phyloP scores from a whole-genome alignment of 2,113 vertebrate species.

The Eleginops maclovinus region DNA sequence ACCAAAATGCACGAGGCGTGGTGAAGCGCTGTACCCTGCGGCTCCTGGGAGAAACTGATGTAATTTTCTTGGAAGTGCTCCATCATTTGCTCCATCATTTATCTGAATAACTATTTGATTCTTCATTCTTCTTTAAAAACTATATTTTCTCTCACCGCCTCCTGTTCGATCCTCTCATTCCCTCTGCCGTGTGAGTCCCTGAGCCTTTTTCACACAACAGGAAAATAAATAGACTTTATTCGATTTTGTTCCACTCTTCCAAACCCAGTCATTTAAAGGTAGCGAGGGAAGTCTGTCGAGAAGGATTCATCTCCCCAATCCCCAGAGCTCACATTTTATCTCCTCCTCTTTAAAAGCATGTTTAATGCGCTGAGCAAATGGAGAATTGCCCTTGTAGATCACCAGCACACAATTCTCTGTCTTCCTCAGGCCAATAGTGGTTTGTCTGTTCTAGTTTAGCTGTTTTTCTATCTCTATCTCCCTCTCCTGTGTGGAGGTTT shows the following conservation, averaged over 20 bases:
- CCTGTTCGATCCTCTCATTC: neutral
- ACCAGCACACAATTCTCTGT: slow-evolving; percentile 51
- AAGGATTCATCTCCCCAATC: slow-evolving; percentile 70
- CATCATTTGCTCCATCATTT: neutral
- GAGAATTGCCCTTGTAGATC: slow-evolving; percentile 73
- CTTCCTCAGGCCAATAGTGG: slow-evolving; percentile 39
- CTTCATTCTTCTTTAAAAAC: neutral
- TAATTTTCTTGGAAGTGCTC: neutral
- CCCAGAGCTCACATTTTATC: slow-evolving; percentile 61
- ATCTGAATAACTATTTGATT: slow-evolving; percentile 10
- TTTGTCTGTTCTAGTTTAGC: slow-evolving; percentile 58
- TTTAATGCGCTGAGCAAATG: slow-evolving; percentile 69
- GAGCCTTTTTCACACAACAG: slow-evolving; percentile 22
- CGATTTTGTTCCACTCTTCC: slow-evolving; percentile 33
- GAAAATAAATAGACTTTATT: slow-evolving; percentile 42
- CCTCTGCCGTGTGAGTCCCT: neutral
- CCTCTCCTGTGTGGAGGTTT: neutral
- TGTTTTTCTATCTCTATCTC: slow-evolving; percentile 6
- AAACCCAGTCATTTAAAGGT: slow-evolving; percentile 58
- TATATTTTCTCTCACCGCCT: neutral
- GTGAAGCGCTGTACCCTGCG: neutral
- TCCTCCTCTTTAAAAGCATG: slow-evolving; percentile 70
- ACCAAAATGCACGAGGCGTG: neutral
- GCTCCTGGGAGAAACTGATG: neutral
- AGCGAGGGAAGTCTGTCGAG: slow-evolving; percentile 53